Conservation (phyloP, 2,113 vertebrate species). For the Muntiacus muntjak region DNA sequence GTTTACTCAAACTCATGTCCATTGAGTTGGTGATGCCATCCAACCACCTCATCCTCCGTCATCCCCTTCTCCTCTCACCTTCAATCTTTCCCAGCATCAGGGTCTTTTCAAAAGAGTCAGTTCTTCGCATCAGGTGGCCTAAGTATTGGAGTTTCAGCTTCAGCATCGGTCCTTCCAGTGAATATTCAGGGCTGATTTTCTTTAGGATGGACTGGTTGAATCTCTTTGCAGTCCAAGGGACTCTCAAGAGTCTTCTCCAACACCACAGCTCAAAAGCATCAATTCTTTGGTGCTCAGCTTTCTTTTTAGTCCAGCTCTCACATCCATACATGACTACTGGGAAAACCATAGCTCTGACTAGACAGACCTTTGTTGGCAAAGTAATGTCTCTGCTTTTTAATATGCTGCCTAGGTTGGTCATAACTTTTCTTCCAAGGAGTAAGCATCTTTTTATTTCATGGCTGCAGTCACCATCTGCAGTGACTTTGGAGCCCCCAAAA, state of each 20-base stretch:
- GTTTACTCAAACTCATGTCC: background rate
- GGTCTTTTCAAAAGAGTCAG: background rate
- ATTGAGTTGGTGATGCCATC: background rate
- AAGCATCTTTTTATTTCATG: background rate
- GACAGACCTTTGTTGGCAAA: background rate
- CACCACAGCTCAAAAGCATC: background rate
- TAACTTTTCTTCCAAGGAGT: background rate
- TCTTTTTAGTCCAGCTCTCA: background rate
- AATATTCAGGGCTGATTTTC: background rate
- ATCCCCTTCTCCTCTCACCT: background rate
- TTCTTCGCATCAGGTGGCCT: background rate
- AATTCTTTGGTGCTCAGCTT: background rate
- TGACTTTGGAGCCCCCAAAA: background rate
- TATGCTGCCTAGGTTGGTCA: background rate
- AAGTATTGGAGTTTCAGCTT: background rate
- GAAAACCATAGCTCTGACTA: background rate
- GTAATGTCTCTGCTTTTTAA: background rate
- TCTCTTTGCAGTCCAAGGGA: background rate
- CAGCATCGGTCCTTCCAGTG: background rate
- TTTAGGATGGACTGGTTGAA: background rate
- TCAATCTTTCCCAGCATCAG: background rate
- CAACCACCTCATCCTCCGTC: background rate
- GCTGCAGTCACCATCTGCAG: background rate
- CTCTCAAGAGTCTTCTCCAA: background rate
- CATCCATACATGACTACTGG: background rate